Conservation (phyloP, 2,797 vertebrate genomes). For the Meda fulgida region DNA sequence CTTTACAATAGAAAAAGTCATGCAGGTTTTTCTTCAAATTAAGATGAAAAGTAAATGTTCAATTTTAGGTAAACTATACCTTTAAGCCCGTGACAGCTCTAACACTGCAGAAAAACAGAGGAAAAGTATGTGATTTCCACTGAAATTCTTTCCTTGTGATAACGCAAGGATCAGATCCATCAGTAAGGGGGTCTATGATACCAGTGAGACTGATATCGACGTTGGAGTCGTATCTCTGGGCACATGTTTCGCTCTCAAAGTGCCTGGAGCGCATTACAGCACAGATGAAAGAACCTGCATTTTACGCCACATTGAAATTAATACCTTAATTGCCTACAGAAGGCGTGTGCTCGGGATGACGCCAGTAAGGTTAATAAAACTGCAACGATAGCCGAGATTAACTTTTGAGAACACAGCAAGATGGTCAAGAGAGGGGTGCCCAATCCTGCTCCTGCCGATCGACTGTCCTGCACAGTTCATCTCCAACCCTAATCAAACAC, state of each 20-base stretch:
- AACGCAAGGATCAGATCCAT: constrained; percentile 26
- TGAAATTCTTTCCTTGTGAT: constrained; percentile 42
- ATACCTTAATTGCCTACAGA: constrained; percentile 49
- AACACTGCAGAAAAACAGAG: not conserved
- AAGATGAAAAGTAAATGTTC: not conserved
- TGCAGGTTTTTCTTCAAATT: not conserved
- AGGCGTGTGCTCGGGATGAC: not conserved
- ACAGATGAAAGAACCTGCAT: constrained; percentile 48
- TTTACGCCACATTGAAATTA: constrained; percentile 36
- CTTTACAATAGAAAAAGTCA: not conserved
- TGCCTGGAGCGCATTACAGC: constrained; percentile 30
- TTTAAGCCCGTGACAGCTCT: not conserved
- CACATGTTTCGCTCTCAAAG: constrained; percentile 28
- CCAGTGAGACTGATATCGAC: constrained; percentile 1
- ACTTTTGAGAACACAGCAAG: not conserved
- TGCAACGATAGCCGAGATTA: not conserved
- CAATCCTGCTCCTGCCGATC: too few relatives aligned
- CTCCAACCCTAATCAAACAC: too few relatives aligned
- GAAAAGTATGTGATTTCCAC: not conserved
- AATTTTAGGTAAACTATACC: not conserved
- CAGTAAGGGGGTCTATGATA: constrained; percentile 16
- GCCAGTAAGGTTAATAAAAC: constrained; percentile 25
- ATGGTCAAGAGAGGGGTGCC: constrained; percentile 1
- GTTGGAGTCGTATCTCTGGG: constrained; percentile 48
- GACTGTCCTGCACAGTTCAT: too few relatives aligned